Percentiles rank a stretch among this genome's conserved stretches.
Evolutionary conservation across 2,888 invertebrate genomes (phyloP).

Genomic region (Lepidocyrtinus sp.): DNA sequence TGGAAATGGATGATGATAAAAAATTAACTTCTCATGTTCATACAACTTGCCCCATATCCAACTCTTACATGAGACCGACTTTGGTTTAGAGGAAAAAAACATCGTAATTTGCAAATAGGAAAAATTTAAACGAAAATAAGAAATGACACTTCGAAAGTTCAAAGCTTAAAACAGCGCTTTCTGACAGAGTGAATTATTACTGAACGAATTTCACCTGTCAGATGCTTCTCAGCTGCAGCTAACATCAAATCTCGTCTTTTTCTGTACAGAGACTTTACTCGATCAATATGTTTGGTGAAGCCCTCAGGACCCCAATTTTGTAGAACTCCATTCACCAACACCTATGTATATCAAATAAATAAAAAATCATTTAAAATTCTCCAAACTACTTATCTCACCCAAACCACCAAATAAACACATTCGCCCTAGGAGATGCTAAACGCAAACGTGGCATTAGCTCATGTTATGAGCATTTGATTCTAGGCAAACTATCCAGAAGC

Average conservation of each 20-base stretch:
- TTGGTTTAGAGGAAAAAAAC: neutral
- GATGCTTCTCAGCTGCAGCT: conserved; percentile 76
- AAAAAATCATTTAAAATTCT: too few relatives aligned
- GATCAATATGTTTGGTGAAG: conserved; percentile 77
- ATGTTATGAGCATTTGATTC: too few relatives aligned
- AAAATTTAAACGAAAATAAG: neutral
- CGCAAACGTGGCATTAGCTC: too few relatives aligned
- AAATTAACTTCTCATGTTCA: neutral
- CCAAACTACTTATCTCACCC: too few relatives aligned
- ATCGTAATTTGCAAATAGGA: neutral
- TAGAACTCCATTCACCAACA: conserved; percentile 76
- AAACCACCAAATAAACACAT: too few relatives aligned
- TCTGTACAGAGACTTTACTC: conserved; percentile 78
- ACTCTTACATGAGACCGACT: neutral
- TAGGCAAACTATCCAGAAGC: too few relatives aligned
- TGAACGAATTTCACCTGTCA: conserved; percentile 73
- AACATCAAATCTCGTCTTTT: conserved; percentile 78
- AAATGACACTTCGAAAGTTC: neutral
- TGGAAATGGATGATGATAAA: conserved; percentile 1
- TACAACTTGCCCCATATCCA: neutral
- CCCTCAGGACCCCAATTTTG: conserved; percentile 77
- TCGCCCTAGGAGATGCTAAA: too few relatives aligned
- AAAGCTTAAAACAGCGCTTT: neutral
- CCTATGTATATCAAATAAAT: too few relatives aligned
- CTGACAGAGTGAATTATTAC: neutral